Percentiles rank a stretch among this genome's conserved stretches.
phyloP scores from a whole-genome alignment of 2,797 vertebrate species.

The Xenops minutus region DNA sequence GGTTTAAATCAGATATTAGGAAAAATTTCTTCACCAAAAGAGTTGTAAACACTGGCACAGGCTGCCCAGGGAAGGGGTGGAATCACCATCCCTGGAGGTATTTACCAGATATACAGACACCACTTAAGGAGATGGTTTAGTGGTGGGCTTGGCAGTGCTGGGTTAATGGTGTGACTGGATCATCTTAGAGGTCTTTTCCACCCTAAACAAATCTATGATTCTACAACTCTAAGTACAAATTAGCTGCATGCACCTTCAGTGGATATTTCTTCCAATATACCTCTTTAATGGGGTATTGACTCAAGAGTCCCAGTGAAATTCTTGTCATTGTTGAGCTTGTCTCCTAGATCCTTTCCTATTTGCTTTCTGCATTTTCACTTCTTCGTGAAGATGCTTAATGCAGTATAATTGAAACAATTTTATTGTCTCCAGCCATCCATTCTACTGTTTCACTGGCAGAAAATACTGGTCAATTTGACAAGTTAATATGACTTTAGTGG shows the following conservation, averaged over 20 bases:
- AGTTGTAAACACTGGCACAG: neutral
- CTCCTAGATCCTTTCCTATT: conserved; percentile 56
- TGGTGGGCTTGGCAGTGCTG: neutral
- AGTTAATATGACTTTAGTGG: conserved; percentile 81
- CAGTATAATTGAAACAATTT: conserved; percentile 85
- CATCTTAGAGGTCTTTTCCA: neutral
- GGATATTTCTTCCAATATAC: neutral
- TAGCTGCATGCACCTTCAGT: neutral
- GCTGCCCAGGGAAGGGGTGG: neutral
- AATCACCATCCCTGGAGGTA: too few relatives aligned
- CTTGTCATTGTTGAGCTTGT: conserved; percentile 9
- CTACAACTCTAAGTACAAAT: neutral
- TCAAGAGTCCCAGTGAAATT: conserved; percentile 27
- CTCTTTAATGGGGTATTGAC: neutral
- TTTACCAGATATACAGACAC: neutral
- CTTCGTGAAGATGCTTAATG: conserved; percentile 74
- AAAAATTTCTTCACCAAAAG: neutral
- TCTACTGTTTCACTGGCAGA: conserved; percentile 77
- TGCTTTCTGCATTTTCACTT: conserved; percentile 70
- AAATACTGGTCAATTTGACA: conserved; percentile 84
- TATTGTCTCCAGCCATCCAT: conserved; percentile 80
- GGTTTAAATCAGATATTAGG: neutral
- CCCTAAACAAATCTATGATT: neutral
- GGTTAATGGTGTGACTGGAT: neutral
- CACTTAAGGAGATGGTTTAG: neutral